Base-by-base conservation (phyloP, 1,140 invertebrate species). In the Drosophila prosaltans region DNA sequence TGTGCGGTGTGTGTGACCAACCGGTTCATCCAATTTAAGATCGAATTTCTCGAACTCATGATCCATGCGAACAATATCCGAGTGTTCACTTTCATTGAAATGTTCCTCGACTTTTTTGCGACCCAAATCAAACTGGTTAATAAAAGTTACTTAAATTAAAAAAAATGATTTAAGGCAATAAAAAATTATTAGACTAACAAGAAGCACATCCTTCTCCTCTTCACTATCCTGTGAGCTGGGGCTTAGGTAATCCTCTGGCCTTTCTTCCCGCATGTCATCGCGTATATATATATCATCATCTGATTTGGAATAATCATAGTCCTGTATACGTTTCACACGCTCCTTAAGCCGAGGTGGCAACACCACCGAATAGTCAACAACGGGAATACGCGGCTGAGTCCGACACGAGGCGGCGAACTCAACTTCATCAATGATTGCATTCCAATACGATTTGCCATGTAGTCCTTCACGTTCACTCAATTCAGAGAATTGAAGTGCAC, bases 21-120 rank as follows among this genome's bases (percentile, higher is more conserved):
- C 77, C 0, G 80, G 83, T 8, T 79, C 82, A 41, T 92, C 91
- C 10, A 92, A 59, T 4, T 83, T 81, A 0, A 92, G 61, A 16
- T 85, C 88, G n/a, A 91, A 91, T 24, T 84, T 80, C 2, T 74
- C 74, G 36, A 82, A 85, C 36, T 92, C 88, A 40, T 90, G 71
- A 61, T 92, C 90, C 74, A 82, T 69, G 32, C 77, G 78, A 28
- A 90, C 81, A 11, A 92, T 86, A 26, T 92, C 89, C 4, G 91
- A 91, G 57, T 90, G 80, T 2, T 86, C 78, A 21, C 89, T 92
- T 62, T 92, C 91, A 39, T 78, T 90, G 36, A 89, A 91, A 10
- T 74, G 69, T 28, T 89, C 83, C 59, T 86, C 82, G 21, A 88
- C 41, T 30, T 83, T 88, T 10, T 88, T 83, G 1, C 80, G 76